phyloP scores from a whole-genome alignment of 2,888 invertebrate genomes.

The Drosophila multiciliata region DNA sequence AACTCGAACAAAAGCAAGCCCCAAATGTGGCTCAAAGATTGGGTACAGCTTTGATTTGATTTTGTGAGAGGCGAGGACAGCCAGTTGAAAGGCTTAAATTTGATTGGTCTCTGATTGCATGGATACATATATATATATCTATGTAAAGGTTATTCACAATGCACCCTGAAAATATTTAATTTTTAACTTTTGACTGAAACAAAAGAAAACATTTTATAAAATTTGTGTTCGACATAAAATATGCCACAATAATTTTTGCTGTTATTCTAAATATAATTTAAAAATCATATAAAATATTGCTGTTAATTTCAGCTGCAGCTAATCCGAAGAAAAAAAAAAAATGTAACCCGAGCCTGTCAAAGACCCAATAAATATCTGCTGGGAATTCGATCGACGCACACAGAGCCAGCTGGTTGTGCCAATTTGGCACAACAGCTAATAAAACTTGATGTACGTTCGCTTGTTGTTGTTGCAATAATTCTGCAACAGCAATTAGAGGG shows the following conservation, averaged over 20 bases:
- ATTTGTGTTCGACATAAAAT: neutral
- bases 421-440: conserved; percentile 53
- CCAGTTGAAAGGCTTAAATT: neutral
- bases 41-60: neutral
- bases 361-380: conserved; percentile 20
- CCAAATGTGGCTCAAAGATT: neutral
- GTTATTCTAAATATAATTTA: neutral
- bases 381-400: conserved; percentile 12
- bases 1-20: neutral
- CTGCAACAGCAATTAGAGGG: conserved; percentile 47
- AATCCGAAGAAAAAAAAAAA: neutral
- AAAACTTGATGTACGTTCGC: conserved; percentile 38
- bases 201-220: no score
- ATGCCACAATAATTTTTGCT: neutral
- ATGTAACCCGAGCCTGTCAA: conserved; percentile 2
- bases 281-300: neutral
- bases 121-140: neutral
- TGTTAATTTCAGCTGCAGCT: conserved; percentile 1
- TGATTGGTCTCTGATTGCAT: neutral
- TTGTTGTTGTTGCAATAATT: conserved; percentile 23
- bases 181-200: neutral
- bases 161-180: neutral
- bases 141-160: neutral
- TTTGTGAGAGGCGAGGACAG: neutral
- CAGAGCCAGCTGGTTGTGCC: conserved; percentile 17